Evolutionary conservation across 2,888 invertebrate genomes (phyloP), one percentile per base, ranked within the genome.

Genomic region (Cephus pulcher): DNA sequence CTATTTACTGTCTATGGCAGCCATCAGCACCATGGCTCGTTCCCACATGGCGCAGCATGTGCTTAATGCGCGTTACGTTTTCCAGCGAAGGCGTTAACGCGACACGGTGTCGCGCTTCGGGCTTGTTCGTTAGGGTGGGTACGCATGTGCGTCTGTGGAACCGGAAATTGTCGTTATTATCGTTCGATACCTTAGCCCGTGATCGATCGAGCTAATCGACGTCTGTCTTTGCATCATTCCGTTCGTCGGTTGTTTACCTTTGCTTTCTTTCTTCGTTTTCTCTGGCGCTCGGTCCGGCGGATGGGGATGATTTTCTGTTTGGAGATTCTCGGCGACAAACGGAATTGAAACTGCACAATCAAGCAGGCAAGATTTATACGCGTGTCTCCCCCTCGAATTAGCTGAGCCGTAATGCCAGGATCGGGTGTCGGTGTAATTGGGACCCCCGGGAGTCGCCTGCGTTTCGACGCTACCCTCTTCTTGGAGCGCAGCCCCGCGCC

Each of bases 351-450:
- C 85, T 84, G 85, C 82, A 84, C 86, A 85, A 88, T 89, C 87
- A 88, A 87, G 83, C 81, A 83, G 80, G 84, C 85, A 88, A 90
- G 91, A 91, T 91, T 91, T 91, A 91, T 90, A 88, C 87, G 85
- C 87, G 84, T 82, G 85, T 88, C 88, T 80, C 86, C 88, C 88
- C 90, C 89, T 89, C 87, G 91, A 91, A 91, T 91, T 90, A 91
- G 90, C 89, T 87, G 85, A 83, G 82, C 86, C 85, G 88, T 91
- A 90, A 91, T 90, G 88, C 90, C 80, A 82, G 89, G 89, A 90
- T 91, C 91, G 90, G 87, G 90, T 91, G 91, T 91, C 91, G 88
- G 86, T 89, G 90, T 91, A 91, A 91, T 91, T 91, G 91, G 91
- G 91, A 90, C 91, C 89, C 91, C 83, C 86, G 91, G 91, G 91